Conservation (phyloP, 1,140 invertebrate genomes). For the Drosophila equinoxialis region DNA sequence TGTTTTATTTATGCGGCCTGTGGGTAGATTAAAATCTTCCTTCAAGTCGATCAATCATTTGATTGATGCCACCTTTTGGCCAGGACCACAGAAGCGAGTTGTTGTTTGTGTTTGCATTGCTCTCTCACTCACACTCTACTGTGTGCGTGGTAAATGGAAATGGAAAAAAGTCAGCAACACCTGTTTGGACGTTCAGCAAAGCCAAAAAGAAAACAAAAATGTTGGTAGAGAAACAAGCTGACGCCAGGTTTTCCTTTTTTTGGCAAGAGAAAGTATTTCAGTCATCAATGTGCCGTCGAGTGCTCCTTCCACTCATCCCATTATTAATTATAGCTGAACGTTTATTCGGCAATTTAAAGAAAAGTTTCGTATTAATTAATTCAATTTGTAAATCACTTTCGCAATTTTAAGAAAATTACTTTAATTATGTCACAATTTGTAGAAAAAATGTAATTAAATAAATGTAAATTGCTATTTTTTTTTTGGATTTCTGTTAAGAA, state of each 20-base stretch:
- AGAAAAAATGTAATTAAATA: background rate
- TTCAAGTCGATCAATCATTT: slow-evolving; percentile 74
- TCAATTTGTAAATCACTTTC: background rate
- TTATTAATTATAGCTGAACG: background rate
- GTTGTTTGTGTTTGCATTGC: slow-evolving; percentile 26
- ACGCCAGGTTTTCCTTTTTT: slow-evolving; percentile 23
- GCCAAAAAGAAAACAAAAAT: slow-evolving; percentile 33
- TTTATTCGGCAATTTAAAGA: background rate
- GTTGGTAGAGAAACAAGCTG: slow-evolving; percentile 51
- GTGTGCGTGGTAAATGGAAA: slow-evolving; percentile 18
- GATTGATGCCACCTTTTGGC: slow-evolving; percentile 63
- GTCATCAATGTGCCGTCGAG: slow-evolving; percentile 20
- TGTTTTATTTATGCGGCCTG: slow-evolving; percentile 70
- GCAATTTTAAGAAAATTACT: background rate
- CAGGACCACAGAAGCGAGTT: slow-evolving; percentile 13
- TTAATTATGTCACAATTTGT: background rate
- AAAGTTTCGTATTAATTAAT: background rate
- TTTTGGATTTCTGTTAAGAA: too few relatives aligned
- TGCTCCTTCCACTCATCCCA: background rate
- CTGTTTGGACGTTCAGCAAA: slow-evolving; percentile 38
- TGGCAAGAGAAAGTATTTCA: slow-evolving; percentile 33
- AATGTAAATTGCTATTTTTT: too few relatives aligned
- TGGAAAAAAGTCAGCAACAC: slow-evolving; percentile 32
- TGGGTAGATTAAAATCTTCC: slow-evolving; percentile 66
- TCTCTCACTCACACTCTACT: background rate